Base-by-base conservation (phyloP, 2,888 invertebrate species). In the Anticlea derivata region DNA sequence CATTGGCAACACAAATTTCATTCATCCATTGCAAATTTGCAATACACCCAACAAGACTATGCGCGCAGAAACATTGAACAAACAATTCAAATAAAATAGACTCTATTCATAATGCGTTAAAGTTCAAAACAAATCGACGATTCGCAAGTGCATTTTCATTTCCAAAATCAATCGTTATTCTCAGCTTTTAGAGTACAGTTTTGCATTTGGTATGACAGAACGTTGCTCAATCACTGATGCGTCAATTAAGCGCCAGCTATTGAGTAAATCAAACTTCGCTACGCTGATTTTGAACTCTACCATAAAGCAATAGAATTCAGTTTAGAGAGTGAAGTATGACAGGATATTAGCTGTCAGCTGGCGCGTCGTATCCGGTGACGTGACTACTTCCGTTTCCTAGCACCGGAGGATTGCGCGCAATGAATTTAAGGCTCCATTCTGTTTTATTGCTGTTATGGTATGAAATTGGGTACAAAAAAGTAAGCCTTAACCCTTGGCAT, bases 321-420 rank as follows among this genome's bases (percentile, higher is more conserved):
- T 49, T 43, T 43, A 4, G 17, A 17, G 29, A 10, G 20, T 13
- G 12, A 11, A 17, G 17, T 3, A 20, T 20, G 57, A 53, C 77
- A 72, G 83, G 80, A 83, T 82, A 83, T 81, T 76, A 80, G 68
- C 73, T 67, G 74, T 65, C 78, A 76, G 70, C 58, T 70, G 65
- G 52, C 56, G 75, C 77, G 76, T 83, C 83, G 82, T 83, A 80
- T 83, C 83, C 83, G 79, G 72, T 44, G 68, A 68, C 65, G 75
- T 66, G 78, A 81, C 81, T 80, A 79, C 79, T 75, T 81, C 82
- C 81, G 76, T 70, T 80, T 80, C 78, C 68, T 27, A 24, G 48
- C 29, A 37, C 45, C 53, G 54, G 60, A 54, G 56, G 41, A 47
- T 41, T 38, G 44, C 38, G 37, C 12, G 26, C 49, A 39, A 43